Conservation (phyloP, 2,113 vertebrate species). For the Cettia cetti region DNA sequence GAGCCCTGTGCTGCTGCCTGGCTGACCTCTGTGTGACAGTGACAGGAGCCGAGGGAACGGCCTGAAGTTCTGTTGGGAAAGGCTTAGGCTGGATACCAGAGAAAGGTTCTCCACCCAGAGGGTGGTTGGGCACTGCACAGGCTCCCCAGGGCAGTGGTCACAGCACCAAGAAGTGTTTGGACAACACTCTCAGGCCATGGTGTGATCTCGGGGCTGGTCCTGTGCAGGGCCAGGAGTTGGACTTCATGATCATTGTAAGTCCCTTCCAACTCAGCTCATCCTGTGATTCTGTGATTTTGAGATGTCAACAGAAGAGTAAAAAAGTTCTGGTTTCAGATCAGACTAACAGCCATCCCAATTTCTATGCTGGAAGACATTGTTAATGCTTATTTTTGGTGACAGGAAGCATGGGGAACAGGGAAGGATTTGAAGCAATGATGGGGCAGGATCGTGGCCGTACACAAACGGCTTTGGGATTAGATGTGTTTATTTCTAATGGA, state of each 20-base stretch:
- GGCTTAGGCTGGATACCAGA: background rate
- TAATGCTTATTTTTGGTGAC: background rate
- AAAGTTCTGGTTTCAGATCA: background rate
- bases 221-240: background rate
- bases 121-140: background rate
- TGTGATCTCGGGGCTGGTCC: no score
- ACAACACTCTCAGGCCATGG: background rate
- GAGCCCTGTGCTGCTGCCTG: background rate
- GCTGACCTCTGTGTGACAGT: background rate
- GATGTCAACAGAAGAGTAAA: background rate
- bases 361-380: background rate
- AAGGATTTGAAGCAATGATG: background rate
- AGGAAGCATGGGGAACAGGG: background rate
- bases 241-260: background rate
- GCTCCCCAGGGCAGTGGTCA: background rate
- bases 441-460: background rate
- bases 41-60: background rate
- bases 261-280: background rate
- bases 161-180: background rate
- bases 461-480: background rate
- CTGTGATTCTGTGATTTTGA: background rate
- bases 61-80: background rate
- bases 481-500: background rate
- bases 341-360: background rate
- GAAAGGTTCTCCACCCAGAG: background rate